These are phyloP conservation scores for Hemithea aestivaria DNA, from an alignment of 2,888 invertebrate species.

Conservation along the genomic window DNA sequence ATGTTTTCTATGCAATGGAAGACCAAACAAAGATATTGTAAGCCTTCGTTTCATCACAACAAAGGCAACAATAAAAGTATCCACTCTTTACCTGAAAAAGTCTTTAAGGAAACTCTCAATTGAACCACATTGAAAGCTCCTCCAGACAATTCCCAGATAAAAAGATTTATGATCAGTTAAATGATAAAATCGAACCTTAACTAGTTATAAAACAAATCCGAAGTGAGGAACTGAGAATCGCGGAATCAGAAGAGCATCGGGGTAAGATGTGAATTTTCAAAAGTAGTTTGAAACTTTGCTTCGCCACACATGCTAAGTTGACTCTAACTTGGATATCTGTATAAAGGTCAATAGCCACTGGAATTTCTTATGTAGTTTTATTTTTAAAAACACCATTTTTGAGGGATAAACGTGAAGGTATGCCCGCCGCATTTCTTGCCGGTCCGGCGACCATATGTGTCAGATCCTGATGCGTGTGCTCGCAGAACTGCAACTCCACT, in stretches of 20 bases:
- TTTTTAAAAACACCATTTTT: too few relatives aligned
- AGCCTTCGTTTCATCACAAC: too few relatives aligned
- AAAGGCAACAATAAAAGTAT: too few relatives aligned
- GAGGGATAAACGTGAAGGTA: too few relatives aligned
- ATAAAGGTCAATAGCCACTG: constrained; percentile 17
- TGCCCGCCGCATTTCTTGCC: too few relatives aligned
- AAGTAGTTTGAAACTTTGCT: constrained; percentile 34
- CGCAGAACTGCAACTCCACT: too few relatives aligned
- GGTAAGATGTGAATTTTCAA: constrained; percentile 31
- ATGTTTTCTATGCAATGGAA: too few relatives aligned
- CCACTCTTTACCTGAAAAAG: too few relatives aligned
- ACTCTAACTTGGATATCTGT: constrained; percentile 25
- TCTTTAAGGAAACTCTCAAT: too few relatives aligned
- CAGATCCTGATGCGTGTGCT: too few relatives aligned
- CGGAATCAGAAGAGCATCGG: constrained; percentile 28
- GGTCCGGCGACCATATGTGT: too few relatives aligned
- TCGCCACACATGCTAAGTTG: constrained; percentile 33
- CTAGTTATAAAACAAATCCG: constrained; percentile 9
- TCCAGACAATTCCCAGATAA: background rate
- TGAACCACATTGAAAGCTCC: background rate
- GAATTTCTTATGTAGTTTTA: constrained; percentile 14
- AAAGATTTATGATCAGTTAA: background rate
- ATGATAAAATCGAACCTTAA: constrained; percentile 7
- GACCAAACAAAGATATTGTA: too few relatives aligned
- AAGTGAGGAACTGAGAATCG: constrained; percentile 16